Evolutionary conservation across 2,113 vertebrate genomes (phyloP).

Genomic region (Trichechus manatus): DNA sequence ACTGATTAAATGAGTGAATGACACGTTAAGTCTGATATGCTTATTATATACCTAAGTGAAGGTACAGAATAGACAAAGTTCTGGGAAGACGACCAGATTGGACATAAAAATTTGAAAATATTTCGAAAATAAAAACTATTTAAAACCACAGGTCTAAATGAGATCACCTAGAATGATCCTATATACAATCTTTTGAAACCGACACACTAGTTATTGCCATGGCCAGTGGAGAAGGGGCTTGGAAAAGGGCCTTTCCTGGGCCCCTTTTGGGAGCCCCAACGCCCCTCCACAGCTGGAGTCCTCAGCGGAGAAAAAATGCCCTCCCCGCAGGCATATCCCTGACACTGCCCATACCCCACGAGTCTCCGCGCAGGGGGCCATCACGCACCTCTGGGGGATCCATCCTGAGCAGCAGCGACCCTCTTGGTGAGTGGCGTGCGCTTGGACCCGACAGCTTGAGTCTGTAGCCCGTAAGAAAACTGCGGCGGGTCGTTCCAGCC

Average conservation of each 20-base stretch:
- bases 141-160: background rate
- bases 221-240: background rate
- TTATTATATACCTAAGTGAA: slow-evolving; percentile 35
- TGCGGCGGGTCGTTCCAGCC: slow-evolving; percentile 99
- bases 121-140: background rate
- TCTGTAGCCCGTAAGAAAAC: slow-evolving; percentile 95
- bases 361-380: background rate
- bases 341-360: background rate
- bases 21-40: background rate
- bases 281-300: background rate
- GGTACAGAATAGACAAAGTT: background rate
- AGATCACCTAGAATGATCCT: background rate
- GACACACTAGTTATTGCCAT: slow-evolving; percentile 34
- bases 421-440: slow-evolving; percentile 89
- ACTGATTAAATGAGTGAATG: background rate
- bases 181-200: background rate
- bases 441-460: slow-evolving; percentile 85
- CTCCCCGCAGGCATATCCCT: background rate
- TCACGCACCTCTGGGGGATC: slow-evolving; percentile 78
- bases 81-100: background rate
- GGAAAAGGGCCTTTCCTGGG: background rate
- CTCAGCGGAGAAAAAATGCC: background rate
- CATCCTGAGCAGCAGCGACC: slow-evolving; percentile 84
- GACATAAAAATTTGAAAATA: background rate
- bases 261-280: background rate